Percentiles rank a stretch among this genome's conserved stretches.
These are phyloP conservation scores for Plutella xylostella DNA, from an alignment of 2,888 invertebrate genomes.

Conservation along the genomic window DNA sequence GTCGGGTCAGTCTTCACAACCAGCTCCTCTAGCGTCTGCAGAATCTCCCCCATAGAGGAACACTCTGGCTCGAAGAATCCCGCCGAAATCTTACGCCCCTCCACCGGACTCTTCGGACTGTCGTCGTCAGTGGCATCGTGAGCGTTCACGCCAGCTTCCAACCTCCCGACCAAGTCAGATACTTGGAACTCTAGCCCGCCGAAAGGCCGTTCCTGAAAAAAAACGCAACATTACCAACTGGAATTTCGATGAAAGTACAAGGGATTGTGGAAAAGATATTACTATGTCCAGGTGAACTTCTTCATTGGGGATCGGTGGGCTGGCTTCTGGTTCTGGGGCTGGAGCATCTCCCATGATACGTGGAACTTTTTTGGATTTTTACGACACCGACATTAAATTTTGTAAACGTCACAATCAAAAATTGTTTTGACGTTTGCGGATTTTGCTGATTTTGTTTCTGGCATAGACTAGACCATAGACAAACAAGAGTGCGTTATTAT, in stretches of 20 bases:
- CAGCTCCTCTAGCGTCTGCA: slow-evolving; percentile 68
- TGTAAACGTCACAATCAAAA: slow-evolving; percentile 60
- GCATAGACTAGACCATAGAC: too few species aligned
- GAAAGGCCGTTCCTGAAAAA: slow-evolving; percentile 69
- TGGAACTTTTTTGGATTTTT: slow-evolving; percentile 49
- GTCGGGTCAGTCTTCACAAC: slow-evolving; percentile 73
- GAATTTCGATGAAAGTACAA: too few species aligned
- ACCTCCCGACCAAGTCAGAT: slow-evolving; percentile 76
- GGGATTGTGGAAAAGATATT: slow-evolving; percentile 24
- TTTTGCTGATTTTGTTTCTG: too few species aligned
- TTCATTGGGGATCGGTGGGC: slow-evolving; percentile 33
- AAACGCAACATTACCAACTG: slow-evolving; percentile 23
- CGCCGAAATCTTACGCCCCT: slow-evolving; percentile 60
- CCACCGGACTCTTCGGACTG: slow-evolving; percentile 41
- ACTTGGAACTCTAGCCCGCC: slow-evolving; percentile 78
- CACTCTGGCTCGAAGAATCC: slow-evolving; percentile 67
- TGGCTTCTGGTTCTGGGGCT: slow-evolving; percentile 43
- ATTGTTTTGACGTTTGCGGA: slow-evolving; percentile 49
- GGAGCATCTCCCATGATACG: slow-evolving; percentile 63
- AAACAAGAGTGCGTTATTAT: too few species aligned
- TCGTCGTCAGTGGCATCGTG: slow-evolving; percentile 50
- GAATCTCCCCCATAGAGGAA: slow-evolving; percentile 72
- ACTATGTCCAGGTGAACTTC: slow-evolving; percentile 41
- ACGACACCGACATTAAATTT: slow-evolving; percentile 41
- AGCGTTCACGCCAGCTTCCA: slow-evolving; percentile 74